Evolutionary conservation across 2,797 vertebrate species (phyloP).

Genomic region (Schizopygopsis pylzovi): DNA sequence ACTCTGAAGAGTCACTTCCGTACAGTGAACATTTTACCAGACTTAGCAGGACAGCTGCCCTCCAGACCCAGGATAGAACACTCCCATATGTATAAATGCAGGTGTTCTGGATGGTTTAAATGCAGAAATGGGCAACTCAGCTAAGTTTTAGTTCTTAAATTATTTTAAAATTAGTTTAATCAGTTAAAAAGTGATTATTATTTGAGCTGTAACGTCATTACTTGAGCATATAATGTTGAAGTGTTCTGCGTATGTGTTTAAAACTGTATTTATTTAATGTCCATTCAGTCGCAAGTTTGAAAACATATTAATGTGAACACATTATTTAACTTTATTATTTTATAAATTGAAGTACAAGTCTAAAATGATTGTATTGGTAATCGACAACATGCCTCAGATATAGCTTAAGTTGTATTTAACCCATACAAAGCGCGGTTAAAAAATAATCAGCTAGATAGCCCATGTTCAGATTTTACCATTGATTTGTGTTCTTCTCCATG

Average conservation of each 20-base stretch:
- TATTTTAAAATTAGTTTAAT: not conserved
- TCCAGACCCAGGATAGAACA: too few species aligned
- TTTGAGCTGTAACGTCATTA: not conserved
- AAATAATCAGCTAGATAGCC: not conserved
- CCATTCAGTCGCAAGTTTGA: not conserved
- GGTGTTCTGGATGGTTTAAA: too few species aligned
- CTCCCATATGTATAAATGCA: too few species aligned
- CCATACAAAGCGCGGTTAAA: conserved; percentile 8
- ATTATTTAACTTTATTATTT: too few species aligned
- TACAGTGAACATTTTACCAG: too few species aligned
- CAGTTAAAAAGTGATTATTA: not conserved
- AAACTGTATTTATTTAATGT: not conserved
- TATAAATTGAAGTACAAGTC: not conserved
- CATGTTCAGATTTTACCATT: not conserved
- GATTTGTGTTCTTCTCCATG: conserved; percentile 4
- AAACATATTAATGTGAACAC: not conserved
- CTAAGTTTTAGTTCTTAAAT: not conserved
- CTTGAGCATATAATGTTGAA: not conserved
- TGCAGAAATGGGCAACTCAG: not conserved
- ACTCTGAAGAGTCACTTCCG: too few species aligned
- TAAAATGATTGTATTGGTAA: not conserved
- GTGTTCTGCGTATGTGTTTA: not conserved
- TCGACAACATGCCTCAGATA: not conserved
- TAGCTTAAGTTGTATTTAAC: conserved; percentile 2
- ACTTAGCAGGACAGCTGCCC: too few species aligned